Base-by-base conservation (phyloP, 2,113 vertebrate genomes). In the Sylvilagus bachmani region DNA sequence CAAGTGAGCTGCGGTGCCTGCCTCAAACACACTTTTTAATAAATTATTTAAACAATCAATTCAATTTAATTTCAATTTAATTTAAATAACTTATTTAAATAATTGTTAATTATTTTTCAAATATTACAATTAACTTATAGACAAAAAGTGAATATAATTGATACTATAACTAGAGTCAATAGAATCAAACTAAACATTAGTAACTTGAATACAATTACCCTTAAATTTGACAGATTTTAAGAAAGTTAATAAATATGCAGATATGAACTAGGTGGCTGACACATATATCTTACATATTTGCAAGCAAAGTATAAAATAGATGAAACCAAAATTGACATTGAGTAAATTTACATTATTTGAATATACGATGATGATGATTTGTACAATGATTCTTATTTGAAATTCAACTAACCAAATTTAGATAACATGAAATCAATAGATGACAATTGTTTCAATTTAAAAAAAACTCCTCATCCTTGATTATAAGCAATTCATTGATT, bases 71-170 rank as follows among this genome's bases (percentile, higher is more conserved):
- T 61, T 19, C 2, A 61, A 19, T 61, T 61, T 33, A 7, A 33
- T 62, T 78, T 89, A 55, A 77, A 24, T 83, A 87, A 83, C 70
- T 64, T 44, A 44, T 44, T 44, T 44, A 44, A 58, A 58, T 58
- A 83, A 84, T 89, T 84, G 13, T 2, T 92, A 84, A 92, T 73
- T 58, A 78, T n/a, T 58, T 94, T 66, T 91, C 10, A 84, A 25
- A n/a, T 14, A 84, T 29, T 92, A 4, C 10, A 66, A 67, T 79
- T 49, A 80, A 25, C 25, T 78, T 85, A 31, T 33, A 22, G 70
- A 10, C n/a, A 92, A 66, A 79, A 6, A 7, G 55, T 85, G 33
- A 55, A 84, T 49, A 49, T 25, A 73, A 29, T 12, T 44, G 10
- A 78, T 78, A 3, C 33, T 78, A 44, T 58, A 58, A 36, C 64